Evolutionary conservation across 2,113 vertebrate genomes (phyloP), one percentile per base, ranked within the genome.

Genomic region (Pseudopodoces humilis): DNA sequence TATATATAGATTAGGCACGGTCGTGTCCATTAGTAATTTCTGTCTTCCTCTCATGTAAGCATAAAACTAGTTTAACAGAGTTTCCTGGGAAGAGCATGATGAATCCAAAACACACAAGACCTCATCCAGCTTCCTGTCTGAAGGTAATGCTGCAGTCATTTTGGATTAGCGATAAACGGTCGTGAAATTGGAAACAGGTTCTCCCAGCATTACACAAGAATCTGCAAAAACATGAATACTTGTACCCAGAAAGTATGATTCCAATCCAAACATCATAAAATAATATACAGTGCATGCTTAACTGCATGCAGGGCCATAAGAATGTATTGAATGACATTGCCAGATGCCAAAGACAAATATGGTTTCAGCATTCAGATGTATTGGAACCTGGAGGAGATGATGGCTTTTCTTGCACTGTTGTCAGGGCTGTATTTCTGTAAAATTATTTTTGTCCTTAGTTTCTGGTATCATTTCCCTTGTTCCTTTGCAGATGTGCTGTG

Each of bases 221-320:
- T 98, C 97, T 98, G 96, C 95, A 97, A 98, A 98, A 98, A 97
- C 96, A 95, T 91, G 90, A 97, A 95, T 97, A 88, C 50, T 84
- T 97, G 95, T 97, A 98, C 97, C 96, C 97, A 98, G 96, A 98
- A 98, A 96, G 94, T 88, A 95, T 62, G 94, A 97, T 97, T 98
- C 98, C 97, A 98, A 98, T 92, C 95, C 96, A 98, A 98, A 98
- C 97, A 98, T 92, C 96, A 97, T 98, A 98, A 98, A 98, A 98
- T 98, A 98, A 98, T 98, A 98, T 95, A 97, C 96, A 97, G 97
- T 94, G 97, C 96, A 97, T 96, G 97, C 96, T 97, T 98, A 97
- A 97, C 86, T 95, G 97, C 96, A 94, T 96, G 92, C 93, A 92
- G 75, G 93, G 69, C 96, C 78, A 11, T 94, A 95, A 75, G 97